Percentiles rank a stretch among this genome's conserved stretches.
Evolutionary conservation across 2,797 vertebrate genomes (phyloP).

Genomic region (Aratinga solstitialis): DNA sequence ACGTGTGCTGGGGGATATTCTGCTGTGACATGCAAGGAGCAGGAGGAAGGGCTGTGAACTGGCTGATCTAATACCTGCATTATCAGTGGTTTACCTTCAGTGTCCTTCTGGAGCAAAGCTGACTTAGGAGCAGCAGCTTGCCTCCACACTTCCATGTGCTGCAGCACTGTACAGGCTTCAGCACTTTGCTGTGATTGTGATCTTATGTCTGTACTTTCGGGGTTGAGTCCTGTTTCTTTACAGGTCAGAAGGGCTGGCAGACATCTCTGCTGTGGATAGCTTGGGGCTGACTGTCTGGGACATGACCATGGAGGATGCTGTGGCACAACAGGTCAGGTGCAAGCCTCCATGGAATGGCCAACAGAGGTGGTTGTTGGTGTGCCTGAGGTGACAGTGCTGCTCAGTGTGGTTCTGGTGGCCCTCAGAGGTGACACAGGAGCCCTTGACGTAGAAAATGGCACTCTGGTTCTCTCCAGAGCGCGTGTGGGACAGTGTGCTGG

Average conservation of each 20-base stretch:
- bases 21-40: background rate
- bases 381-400: fast-evolving
- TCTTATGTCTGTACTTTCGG: background rate
- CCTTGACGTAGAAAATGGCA: background rate
- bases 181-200: background rate
- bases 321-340: background rate
- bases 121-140: background rate
- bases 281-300: background rate
- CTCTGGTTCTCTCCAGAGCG: background rate
- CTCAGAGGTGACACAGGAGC: background rate
- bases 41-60: background rate
- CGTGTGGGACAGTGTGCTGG: fast-evolving
- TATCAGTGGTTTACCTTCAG: conserved; percentile 42
- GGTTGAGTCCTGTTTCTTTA: background rate
- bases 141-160: background rate
- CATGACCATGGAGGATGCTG: background rate
- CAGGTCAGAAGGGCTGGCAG: background rate
- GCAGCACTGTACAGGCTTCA: fast-evolving
- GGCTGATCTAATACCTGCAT: conserved; percentile 10
- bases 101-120: conserved; percentile 42
- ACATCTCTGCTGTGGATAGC: background rate
- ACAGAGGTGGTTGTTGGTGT: fast-evolving
- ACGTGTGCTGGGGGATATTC: fast-evolving
- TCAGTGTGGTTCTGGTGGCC: background rate
- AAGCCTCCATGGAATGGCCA: background rate